Evolutionary conservation across 1,140 invertebrate genomes (phyloP).

Genomic region (Cherax destructor): DNA sequence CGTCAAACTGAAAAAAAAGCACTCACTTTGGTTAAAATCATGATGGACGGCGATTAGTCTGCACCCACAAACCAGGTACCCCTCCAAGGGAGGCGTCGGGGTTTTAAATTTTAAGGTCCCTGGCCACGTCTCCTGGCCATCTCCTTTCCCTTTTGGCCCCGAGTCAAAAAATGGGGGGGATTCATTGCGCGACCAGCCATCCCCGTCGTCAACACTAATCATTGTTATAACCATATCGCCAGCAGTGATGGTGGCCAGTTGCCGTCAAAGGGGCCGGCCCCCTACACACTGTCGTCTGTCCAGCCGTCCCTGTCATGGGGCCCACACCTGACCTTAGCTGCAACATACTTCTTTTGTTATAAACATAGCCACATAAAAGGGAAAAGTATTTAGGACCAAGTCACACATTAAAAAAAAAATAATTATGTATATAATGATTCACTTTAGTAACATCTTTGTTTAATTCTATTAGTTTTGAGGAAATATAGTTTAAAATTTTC

Average conservation of each 20-base stretch:
- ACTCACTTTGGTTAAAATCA: conserved; percentile 36
- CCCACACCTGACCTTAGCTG: conserved; percentile 34
- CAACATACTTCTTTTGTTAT: background rate
- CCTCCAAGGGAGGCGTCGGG: conserved; percentile 42
- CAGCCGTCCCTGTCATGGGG: conserved; percentile 19
- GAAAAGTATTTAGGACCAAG: background rate
- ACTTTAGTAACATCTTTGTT: too few species aligned
- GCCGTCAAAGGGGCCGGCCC: background rate
- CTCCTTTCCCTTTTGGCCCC: background rate
- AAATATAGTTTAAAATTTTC: too few species aligned
- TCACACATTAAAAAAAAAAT: too few species aligned
- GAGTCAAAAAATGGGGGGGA: background rate
- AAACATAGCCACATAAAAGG: too few species aligned
- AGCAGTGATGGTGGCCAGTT: conserved; percentile 18
- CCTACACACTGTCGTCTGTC: background rate
- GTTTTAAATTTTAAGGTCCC: background rate
- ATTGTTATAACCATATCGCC: conserved; percentile 23
- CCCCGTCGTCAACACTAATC: conserved; percentile 21
- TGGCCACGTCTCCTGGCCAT: background rate
- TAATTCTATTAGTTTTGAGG: too few species aligned
- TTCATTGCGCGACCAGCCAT: conserved; percentile 19
- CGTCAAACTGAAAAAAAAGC: too few species aligned
- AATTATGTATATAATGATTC: too few species aligned
- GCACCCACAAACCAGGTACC: conserved; percentile 34
- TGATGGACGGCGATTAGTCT: conserved; percentile 9